Base-by-base conservation (phyloP, 2,888 invertebrate genomes). In the Tribolium freemani region DNA sequence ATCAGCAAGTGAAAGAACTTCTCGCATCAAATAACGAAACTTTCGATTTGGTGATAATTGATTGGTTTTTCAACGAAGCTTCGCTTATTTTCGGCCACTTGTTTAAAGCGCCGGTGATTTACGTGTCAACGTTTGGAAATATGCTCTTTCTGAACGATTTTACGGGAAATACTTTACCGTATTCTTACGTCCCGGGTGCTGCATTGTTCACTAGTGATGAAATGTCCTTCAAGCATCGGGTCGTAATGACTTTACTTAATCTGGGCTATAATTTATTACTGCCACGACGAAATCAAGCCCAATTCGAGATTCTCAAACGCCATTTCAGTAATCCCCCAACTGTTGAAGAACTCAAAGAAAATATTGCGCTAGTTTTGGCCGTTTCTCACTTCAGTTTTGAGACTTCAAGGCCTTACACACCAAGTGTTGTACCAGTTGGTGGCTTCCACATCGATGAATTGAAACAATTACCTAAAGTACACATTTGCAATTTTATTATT, bases 221-320 rank as follows among this genome's bases (percentile, higher is more conserved):
- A 21, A 86, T 86, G 85, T 81, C 72, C 5, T 85, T 86, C 57
- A 64, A 75, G 13, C 77, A 86, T 71, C 77, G 86, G 46, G 63
- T 81, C 6, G 38, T 75, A 13, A 87, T 86, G 75, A 79, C 82
- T 0, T 16, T 74, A 9, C 20, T 64, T 0, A 70, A 75, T 4
- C 8, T 70, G 11, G n/a, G 56, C 13, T 69, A 67, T 44, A 58
- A 10, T 48, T 31, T 74, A 2, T 38, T 21, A 2, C 16, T 54
- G 3, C 68, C 69, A 20, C 75, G 10, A 44, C 51, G 60, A 10
- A 53, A 64, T 11, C 20, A 11, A 13, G 44, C 31, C 1, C 73
- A 81, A 13, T 58, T 77, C 8, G 63, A 69, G 6, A 58, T 81
- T n/a, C 51, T 81, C 3, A 46, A 77, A 38, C 73, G 77, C 57